Evolutionary conservation across 2,113 vertebrate species (phyloP).

Genomic region (Menura novaehollandiae): DNA sequence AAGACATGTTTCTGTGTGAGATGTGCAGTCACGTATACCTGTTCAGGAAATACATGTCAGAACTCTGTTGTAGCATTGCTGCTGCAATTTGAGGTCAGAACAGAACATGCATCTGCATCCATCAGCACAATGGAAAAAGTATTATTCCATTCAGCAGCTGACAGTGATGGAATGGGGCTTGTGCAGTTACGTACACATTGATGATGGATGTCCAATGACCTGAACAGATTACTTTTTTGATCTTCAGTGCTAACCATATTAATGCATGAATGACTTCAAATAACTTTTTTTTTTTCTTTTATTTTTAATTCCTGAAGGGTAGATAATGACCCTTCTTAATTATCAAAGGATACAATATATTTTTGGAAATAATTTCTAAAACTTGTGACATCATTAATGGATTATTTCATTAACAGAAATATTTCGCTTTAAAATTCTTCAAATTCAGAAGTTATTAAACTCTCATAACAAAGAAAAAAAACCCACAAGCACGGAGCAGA

Average conservation of each 20-base stretch:
- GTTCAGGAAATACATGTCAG: not conserved
- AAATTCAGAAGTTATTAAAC: not conserved
- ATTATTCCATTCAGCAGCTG: not conserved
- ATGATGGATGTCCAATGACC: not conserved
- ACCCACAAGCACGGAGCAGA: not conserved
- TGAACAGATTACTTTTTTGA: not conserved
- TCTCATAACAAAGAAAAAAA: not conserved
- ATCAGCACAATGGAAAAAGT: not conserved
- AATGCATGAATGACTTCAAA: not conserved
- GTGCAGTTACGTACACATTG: not conserved
- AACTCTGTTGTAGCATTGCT: not conserved
- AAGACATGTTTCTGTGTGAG: not conserved
- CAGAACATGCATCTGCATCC: not conserved
- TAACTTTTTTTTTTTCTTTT: accelerated
- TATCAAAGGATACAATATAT: not conserved
- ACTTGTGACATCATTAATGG: not conserved
- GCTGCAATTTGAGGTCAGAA: not conserved
- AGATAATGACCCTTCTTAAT: not conserved
- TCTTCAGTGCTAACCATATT: not conserved
- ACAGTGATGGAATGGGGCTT: not conserved
- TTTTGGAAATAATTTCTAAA: not conserved
- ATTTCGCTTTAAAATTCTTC: not conserved
- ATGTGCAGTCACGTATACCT: not conserved
- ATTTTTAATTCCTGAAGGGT: not conserved
- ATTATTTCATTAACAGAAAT: not conserved